A percentile compares a stretch with the other conserved stretches of the same genome.
These are phyloP conservation scores for Semicossyphus pulcher DNA, from an alignment of 2,113 vertebrate species.

Conservation along the genomic window DNA sequence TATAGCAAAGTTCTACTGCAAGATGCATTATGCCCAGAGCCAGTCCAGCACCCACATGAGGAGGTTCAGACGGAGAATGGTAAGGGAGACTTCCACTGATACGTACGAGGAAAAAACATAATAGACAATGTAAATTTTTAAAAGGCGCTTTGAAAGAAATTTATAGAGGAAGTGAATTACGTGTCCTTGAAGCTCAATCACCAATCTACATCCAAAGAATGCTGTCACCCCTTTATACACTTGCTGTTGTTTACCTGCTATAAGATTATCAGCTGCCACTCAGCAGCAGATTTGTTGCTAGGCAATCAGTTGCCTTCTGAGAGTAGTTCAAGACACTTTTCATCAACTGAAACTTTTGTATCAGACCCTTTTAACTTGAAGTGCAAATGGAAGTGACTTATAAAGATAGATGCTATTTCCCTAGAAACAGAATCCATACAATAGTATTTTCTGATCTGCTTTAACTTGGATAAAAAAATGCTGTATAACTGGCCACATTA, in stretches of 20 bases:
- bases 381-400: neutral
- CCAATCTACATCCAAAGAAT: neutral
- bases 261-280: neutral
- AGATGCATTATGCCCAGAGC: slow-evolving; percentile 90
- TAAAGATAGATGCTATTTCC: neutral
- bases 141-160: neutral
- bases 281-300: neutral
- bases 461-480: neutral
- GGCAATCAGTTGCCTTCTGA: neutral
- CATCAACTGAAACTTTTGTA: too few relatives aligned
- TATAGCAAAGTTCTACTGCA: slow-evolving; percentile 96
- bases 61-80: slow-evolving; percentile 72
- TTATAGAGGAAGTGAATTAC: neutral
- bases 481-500: neutral
- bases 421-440: neutral
- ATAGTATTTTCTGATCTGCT: neutral
- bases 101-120: neutral
- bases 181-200: neutral
- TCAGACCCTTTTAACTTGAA: too few relatives aligned
- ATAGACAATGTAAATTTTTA: too few relatives aligned
- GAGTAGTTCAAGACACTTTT: neutral
- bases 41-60: slow-evolving; percentile 78
- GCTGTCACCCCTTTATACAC: neutral
- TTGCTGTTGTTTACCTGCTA: neutral
- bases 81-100: slow-evolving; percentile 39